Conservation (phyloP, 2,888 invertebrate genomes). For the Blomia tropicalis region DNA sequence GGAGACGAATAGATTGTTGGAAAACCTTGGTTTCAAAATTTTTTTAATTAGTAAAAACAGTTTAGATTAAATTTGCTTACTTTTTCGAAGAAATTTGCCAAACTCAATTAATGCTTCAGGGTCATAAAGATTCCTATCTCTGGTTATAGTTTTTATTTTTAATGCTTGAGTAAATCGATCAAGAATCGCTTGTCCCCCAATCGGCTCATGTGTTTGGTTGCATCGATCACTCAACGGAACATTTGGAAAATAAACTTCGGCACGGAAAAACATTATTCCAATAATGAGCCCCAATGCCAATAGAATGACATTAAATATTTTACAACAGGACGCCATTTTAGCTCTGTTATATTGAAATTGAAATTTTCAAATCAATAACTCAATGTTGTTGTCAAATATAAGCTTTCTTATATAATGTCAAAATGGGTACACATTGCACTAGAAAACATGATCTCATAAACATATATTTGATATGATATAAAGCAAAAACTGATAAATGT, state of each 20-base stretch:
- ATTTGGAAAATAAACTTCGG: constrained; percentile 14
- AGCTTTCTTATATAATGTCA: no score
- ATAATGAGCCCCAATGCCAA: neutral
- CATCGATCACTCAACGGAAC: neutral
- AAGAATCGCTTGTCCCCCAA: constrained; percentile 11
- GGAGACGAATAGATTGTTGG: constrained; percentile 33
- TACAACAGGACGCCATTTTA: neutral
- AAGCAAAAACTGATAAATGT: no score
- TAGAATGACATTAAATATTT: neutral
- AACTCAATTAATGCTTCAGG: constrained; percentile 31
- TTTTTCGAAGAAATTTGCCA: constrained; percentile 30
- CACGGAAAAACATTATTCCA: neutral
- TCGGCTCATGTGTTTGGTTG: constrained; percentile 19
- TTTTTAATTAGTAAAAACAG: neutral
- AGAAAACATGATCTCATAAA: no score
- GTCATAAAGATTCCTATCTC: constrained; percentile 30
- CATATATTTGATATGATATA: no score
- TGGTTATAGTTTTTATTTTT: constrained; percentile 32
- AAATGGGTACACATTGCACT: no score
- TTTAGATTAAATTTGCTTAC: constrained; percentile 28
- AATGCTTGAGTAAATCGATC: constrained; percentile 32
- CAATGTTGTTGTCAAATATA: no score
- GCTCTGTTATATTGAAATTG: no score
- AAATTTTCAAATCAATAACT: no score
- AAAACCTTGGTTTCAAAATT: constrained; percentile 31